Evolutionary conservation across 2,113 vertebrate species (phyloP).

Genomic region (Silurus glanis): DNA sequence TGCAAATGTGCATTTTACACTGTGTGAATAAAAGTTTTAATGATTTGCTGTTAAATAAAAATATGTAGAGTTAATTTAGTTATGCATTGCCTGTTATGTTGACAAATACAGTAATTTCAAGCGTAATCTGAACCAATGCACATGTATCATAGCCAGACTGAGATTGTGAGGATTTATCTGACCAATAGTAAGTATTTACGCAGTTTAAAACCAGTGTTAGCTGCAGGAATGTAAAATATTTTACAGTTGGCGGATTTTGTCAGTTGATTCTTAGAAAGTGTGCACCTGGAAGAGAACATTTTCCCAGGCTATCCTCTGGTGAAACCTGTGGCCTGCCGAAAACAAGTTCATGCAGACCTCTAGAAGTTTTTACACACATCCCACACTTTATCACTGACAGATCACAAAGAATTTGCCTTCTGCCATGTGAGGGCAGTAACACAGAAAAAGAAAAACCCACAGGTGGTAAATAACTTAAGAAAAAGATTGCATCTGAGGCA

Average conservation of each 20-base stretch:
- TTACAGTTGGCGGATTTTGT: slow-evolving; percentile 31
- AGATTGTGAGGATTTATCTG: background rate
- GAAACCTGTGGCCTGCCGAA: slow-evolving; percentile 21
- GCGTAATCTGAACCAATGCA: background rate
- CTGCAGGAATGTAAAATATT: slow-evolving; percentile 1
- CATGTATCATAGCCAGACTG: background rate
- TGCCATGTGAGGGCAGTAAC: background rate
- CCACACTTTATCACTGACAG: slow-evolving; percentile 18
- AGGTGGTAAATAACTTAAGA: slow-evolving; percentile 20
- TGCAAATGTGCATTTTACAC: background rate
- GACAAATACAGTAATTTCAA: background rate
- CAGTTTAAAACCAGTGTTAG: background rate
- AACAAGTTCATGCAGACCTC: slow-evolving; percentile 14
- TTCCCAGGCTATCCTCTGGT: slow-evolving; percentile 25
- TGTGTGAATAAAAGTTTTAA: background rate
- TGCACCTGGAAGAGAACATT: slow-evolving; percentile 16
- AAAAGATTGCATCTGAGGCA: background rate
- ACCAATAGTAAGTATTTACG: background rate
- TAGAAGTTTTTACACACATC: background rate
- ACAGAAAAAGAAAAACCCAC: background rate
- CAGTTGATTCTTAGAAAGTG: slow-evolving; percentile 32
- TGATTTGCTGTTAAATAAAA: background rate
- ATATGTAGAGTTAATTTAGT: background rate
- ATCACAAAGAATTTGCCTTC: slow-evolving; percentile 7
- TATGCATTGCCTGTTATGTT: background rate